phyloP scores from a whole-genome alignment of 2,888 invertebrate genomes.

The Liposcelis brunnea region DNA sequence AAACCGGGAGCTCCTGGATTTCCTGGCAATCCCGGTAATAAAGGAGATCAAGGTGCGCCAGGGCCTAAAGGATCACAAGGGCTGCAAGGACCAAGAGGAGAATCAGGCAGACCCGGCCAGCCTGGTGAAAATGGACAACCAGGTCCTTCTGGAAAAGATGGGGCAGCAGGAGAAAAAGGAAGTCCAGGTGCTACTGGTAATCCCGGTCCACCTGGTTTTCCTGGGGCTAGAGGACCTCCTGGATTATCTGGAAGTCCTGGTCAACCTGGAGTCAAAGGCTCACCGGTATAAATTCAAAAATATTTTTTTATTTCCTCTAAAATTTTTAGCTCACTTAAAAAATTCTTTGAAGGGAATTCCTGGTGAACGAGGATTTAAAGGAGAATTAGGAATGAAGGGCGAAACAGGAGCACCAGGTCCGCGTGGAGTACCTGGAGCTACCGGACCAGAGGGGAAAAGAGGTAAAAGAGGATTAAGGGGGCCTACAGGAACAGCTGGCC shows the following conservation, averaged over 20 bases:
- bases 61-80: slow-evolving; percentile 72
- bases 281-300: slow-evolving; percentile 30
- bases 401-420: slow-evolving; percentile 55
- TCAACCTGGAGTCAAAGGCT: slow-evolving; percentile 55
- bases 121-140: slow-evolving; percentile 58
- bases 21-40: slow-evolving; percentile 56
- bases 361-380: slow-evolving; percentile 66
- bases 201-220: slow-evolving; percentile 63
- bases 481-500: slow-evolving; percentile 53
- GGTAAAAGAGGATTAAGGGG: slow-evolving; percentile 64
- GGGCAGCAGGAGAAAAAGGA: slow-evolving; percentile 65
- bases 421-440: slow-evolving; percentile 53
- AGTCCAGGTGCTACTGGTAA: slow-evolving; percentile 52
- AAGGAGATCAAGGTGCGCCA: slow-evolving; percentile 52
- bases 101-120: slow-evolving; percentile 59
- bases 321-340: slow-evolving; percentile 3
- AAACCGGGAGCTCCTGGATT: slow-evolving; percentile 74
- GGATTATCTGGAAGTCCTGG: slow-evolving; percentile 59
- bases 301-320: not conserved
- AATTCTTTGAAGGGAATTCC: slow-evolving; percentile 40
- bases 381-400: slow-evolving; percentile 59
- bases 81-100: slow-evolving; percentile 63
- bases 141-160: slow-evolving; percentile 64
- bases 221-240: slow-evolving; percentile 60
- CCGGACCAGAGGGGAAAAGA: slow-evolving; percentile 63